These are phyloP conservation scores for Labeo calbasu DNA, from an alignment of 2,797 vertebrate genomes.

Conservation along the genomic window DNA sequence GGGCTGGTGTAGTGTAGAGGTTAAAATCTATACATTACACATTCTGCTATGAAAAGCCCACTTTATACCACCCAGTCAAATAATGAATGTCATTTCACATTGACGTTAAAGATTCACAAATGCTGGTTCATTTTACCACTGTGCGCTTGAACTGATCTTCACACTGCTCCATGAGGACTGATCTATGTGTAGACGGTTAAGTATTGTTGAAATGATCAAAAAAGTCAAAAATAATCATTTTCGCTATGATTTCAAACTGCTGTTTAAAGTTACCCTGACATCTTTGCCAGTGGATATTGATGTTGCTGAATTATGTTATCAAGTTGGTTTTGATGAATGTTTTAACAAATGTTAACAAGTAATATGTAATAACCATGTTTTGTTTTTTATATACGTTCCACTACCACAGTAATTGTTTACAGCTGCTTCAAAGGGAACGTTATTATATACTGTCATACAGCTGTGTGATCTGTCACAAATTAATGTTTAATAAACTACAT, in stretches of 20 bases:
- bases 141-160: background rate
- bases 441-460: background rate
- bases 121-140: background rate
- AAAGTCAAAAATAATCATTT: background rate
- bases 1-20: background rate
- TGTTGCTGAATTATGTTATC: background rate
- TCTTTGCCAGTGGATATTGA: background rate
- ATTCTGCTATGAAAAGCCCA: background rate
- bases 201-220: background rate
- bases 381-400: slow-evolving; percentile 3
- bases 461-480: background rate
- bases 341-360: background rate
- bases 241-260: background rate
- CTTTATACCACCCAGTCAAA: background rate
- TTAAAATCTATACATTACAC: background rate
- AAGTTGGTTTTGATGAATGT: background rate
- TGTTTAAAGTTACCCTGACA: no score
- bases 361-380: background rate
- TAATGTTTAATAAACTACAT: slow-evolving; percentile 3
- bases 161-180: background rate
- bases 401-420: slow-evolving; percentile 15
- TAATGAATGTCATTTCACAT: background rate
- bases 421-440: slow-evolving; percentile 6
- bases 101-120: background rate
- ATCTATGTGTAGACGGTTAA: no score